Evolutionary conservation across 2,888 invertebrate species (phyloP), one percentile per base, ranked within the genome.

Genomic region (Cecidostiba fungosa): DNA sequence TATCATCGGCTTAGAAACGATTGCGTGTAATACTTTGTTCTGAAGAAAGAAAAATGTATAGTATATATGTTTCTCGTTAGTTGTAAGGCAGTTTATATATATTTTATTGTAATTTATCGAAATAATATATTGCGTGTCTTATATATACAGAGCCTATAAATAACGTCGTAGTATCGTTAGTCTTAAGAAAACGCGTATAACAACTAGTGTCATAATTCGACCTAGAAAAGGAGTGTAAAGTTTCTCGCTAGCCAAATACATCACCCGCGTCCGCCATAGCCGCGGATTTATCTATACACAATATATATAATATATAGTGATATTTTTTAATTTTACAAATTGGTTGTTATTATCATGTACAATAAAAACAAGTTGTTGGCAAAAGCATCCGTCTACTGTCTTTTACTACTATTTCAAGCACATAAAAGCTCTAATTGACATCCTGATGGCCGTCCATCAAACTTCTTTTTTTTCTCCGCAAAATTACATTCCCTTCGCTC

Each of bases 311-410:
- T 16, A 23, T 19, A 32, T 23, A 73, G 80, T 81, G 84, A 73
- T 84, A 84, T 77, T 80, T 86, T 86, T 78, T 85, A 85, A 82
- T 82, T 70, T 82, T 79, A 85, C 69, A 76, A 43, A 86, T 86
- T 86, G 84, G 86, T 86, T 86, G 81, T 84, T 86, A 86, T 86
- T 86, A 77, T 84, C 84, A 86, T 84, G 80, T 84, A 86, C 81
- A 85, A 84, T 84, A 81, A 83, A 82, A 54, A 70, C 54, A 54
- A 16, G 72, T 84, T 86, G 84, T 86, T 84, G 81, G 73, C 16
- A 77, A 83, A 78, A 72, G 79, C 36, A 36, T 36, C n/a, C 0
- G 6, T 29, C 19, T 43, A 12, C 26, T 66, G 10, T 77, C 32
- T 32, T 32, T 4, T 1, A 6, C 8, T 8, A 8, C 8, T 39